phyloP scores from a whole-genome alignment of 2,888 invertebrate genomes.

The Petrolisthes manimaculis region DNA sequence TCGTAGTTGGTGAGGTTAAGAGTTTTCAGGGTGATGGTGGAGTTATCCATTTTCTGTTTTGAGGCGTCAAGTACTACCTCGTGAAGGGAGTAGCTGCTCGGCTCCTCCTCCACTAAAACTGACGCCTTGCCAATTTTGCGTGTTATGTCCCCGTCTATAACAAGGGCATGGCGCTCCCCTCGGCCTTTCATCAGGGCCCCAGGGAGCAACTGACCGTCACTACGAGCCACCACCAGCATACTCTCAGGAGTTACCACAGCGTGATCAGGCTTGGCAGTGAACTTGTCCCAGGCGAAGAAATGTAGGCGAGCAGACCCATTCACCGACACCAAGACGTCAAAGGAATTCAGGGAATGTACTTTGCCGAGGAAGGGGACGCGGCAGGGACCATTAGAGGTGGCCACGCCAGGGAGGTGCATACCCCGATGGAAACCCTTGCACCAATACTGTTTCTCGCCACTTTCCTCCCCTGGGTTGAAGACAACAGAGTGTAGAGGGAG shows the following conservation, averaged over 20 bases:
- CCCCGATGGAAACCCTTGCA: slow-evolving; percentile 47
- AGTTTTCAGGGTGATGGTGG: slow-evolving; percentile 20
- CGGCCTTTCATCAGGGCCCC: slow-evolving; percentile 38
- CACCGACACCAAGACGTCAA: slow-evolving; percentile 58
- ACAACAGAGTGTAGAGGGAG: slow-evolving; percentile 44
- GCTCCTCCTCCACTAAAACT: slow-evolving; percentile 58
- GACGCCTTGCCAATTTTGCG: slow-evolving; percentile 32
- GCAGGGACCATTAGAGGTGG: slow-evolving; percentile 39
- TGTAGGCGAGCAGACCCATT: slow-evolving; percentile 56
- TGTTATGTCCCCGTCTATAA: slow-evolving; percentile 30
- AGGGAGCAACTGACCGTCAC: slow-evolving; percentile 26
- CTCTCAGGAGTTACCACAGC: slow-evolving; percentile 48
- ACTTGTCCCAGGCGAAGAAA: slow-evolving; percentile 51
- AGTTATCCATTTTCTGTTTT: slow-evolving; percentile 3
- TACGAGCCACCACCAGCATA: slow-evolving; percentile 45
- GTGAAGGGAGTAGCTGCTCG: slow-evolving; percentile 45
- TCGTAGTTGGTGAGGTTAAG: slow-evolving; percentile 36
- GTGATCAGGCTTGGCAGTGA: slow-evolving; percentile 54
- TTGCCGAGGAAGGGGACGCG: slow-evolving; percentile 51
- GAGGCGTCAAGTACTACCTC: slow-evolving; percentile 42
- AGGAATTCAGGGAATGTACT: slow-evolving; percentile 24
- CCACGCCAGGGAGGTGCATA: slow-evolving; percentile 40
- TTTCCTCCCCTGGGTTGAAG: background rate
- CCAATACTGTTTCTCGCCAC: slow-evolving; percentile 38
- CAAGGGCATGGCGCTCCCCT: slow-evolving; percentile 35